Evolutionary conservation across 1,140 invertebrate species (phyloP), one percentile per base, ranked within the genome.

Genomic region (Caenorhabditis remanei): DNA sequence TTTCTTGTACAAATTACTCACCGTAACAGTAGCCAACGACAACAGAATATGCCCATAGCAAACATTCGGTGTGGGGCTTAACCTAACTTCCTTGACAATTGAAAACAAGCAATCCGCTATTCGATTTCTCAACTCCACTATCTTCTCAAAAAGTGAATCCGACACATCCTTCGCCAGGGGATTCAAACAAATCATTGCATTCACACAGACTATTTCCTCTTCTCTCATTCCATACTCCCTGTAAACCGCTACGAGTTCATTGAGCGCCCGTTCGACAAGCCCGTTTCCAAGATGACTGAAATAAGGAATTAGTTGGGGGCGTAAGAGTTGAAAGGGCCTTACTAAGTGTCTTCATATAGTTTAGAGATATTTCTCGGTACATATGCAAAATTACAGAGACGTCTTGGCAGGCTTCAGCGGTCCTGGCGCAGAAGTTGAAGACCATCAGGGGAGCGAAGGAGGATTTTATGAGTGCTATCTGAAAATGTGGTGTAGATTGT

Each of bases 321-420:
- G 9, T 11, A n/a, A 19, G 43, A 84, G n/a, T n/a, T n/a, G 16
- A 79, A 11, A 43, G 5, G 16, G 53, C 86, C 90, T 87, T n/a
- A 91, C 91, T 93, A 92, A 9, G 92, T 79, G 85, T 92, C 91
- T 75, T 32, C 85, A 71, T 90, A 92, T 14, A 87, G 89, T 50
- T 89, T 92, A 40, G 88, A 88, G 24, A 92, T 91, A 65, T 92
- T 89, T 55, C 92, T 46, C 19, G 91, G 91, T 19, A 92, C 92
- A 88, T 92, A 92, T 14, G 92, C 89, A 87, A 92, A 92, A 85
- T 92, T 92, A 83, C 91, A 93, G 14, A 92, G 83, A 79, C 91
- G 46, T 92, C 90, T 53, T 92, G 61, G 21, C 92, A 91, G 2
- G 92, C 92, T 55, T 90, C 79, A 11, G 91, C 92, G 16, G 91